phyloP scores from a whole-genome alignment of 2,888 invertebrate genomes.

The Bembecia ichneumoniformis region DNA sequence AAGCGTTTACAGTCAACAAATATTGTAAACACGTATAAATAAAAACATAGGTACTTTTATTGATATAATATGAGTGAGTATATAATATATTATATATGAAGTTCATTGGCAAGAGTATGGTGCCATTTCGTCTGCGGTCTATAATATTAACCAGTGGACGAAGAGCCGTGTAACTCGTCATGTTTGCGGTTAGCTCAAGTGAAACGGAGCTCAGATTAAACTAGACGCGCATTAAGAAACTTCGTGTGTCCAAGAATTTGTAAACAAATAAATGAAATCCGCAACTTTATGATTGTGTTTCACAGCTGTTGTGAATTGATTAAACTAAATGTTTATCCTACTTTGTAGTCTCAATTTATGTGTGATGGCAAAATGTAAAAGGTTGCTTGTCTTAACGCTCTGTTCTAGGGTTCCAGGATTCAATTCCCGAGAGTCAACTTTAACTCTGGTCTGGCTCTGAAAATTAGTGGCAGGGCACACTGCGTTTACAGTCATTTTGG shows the following conservation, averaged over 20 bases:
- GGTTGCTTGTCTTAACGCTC: too few species aligned
- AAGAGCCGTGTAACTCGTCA: constrained; percentile 8
- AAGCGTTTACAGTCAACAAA: too few species aligned
- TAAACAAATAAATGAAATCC: constrained; percentile 27
- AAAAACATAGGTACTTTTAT: too few species aligned
- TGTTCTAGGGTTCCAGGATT: too few species aligned
- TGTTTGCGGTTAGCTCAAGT: not conserved
- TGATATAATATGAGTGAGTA: not conserved
- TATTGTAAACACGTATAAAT: too few species aligned
- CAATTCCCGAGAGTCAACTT: too few species aligned
- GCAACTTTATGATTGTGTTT: constrained; percentile 16
- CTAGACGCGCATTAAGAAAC: constrained; percentile 1
- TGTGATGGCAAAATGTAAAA: too few species aligned
- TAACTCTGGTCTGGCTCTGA: too few species aligned
- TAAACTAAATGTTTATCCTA: too few species aligned
- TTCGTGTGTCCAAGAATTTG: constrained; percentile 8
- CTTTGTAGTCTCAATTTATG: too few species aligned
- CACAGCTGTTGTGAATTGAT: not conserved
- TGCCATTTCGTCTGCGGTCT: constrained; percentile 17
- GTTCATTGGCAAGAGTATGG: constrained; percentile 4
- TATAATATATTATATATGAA: not conserved
- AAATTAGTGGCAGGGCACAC: too few species aligned
- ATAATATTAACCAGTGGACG: constrained; percentile 3
- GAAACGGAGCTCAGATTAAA: constrained; percentile 4
- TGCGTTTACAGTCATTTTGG: too few species aligned